These are phyloP conservation scores for Micromussa lordhowensis DNA, from an alignment of 92 coral and sea anemone species.

Conservation along the genomic window DNA sequence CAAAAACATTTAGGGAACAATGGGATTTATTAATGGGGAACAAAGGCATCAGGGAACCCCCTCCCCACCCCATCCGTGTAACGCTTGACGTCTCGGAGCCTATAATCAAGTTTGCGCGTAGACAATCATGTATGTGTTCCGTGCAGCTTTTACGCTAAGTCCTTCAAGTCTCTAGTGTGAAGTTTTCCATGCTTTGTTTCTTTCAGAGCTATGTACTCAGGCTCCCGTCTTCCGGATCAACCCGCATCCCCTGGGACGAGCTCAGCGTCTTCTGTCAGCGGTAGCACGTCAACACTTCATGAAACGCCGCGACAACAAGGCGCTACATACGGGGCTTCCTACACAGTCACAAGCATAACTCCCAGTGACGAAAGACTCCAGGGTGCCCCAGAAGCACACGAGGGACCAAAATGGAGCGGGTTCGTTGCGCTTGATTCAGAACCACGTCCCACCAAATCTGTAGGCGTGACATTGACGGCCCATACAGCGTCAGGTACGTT, in stretches of 20 bases:
- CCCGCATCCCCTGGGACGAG: constrained; percentile 55
- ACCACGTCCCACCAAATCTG: constrained; percentile 51
- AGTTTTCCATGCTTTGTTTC: neutral
- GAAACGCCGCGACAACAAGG: constrained; percentile 67
- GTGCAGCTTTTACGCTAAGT: neutral
- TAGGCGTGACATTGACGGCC: constrained; percentile 75
- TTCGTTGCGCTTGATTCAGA: constrained; percentile 52
- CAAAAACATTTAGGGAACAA: no score
- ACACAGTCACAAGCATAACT: constrained; percentile 78
- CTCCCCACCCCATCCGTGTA: no score
- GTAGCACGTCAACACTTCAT: constrained; percentile 82
- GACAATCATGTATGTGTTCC: no score
- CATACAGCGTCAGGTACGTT: constrained; percentile 80
- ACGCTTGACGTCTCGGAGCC: no score
- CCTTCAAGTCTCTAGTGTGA: no score
- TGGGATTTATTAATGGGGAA: no score
- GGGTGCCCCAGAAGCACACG: constrained; percentile 22
- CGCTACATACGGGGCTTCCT: constrained; percentile 85
- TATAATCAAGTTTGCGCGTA: no score
- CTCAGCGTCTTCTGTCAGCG: constrained; percentile 83
- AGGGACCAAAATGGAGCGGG: constrained; percentile 83
- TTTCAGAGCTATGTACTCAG: constrained; percentile 46
- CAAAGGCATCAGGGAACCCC: no score
- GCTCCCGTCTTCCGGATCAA: constrained; percentile 39
- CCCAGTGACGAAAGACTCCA: constrained; percentile 59